Base-by-base conservation (phyloP, 1,140 invertebrate genomes). In the Penaeus japonicus region DNA sequence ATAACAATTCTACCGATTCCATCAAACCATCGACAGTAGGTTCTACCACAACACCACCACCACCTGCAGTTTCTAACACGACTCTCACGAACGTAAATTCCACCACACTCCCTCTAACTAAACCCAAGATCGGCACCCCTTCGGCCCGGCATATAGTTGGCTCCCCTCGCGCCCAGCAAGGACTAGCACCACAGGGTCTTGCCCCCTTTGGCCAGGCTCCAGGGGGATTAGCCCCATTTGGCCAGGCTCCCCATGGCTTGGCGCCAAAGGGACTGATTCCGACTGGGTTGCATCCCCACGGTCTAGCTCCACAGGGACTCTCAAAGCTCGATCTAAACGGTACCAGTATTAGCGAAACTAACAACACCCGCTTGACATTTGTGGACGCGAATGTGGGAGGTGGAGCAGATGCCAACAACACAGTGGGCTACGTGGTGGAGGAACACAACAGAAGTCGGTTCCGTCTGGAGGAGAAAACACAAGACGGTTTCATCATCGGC, bases 401-500 rank as follows among this genome's bases (percentile, higher is more conserved):
- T 27, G 84, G 65, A 30, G 87, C 80, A 59, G 87, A 70, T 75
- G 87, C 87, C 12, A 88, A 88, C 30, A 88, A 81, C 70, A 83
- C 87, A 4, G 87, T 88, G 4, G 87, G 87, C 2, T 88, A 88
- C 27, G 87, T 88, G 18, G 87, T 83, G 27, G 87, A 83, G 65
- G 80, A 83, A 22, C 87, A 62, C 54, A 88, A 88, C 54, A 27
- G 83, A 27, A 83, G 87, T 18, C 87, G 87, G n/a, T 84, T 83
- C 70, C 70, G 87, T n/a, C 70, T 83, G 5, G 87, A 88, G 54
- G 87, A 88, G 73, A 83, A 83, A n/a, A 88, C 87, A 7, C 54
- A 65, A 22, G 87, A 88, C 20, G 87, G 87, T 22, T 83, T 83
- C 54, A 88, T 88, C 70, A 84, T 83, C 22, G 87, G 87, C 15